Percentiles rank a stretch among this genome's conserved stretches.
Evolutionary conservation across 35 echinoderm and acorn worm species (phyloP).

Genomic region (Acanthaster planci): DNA sequence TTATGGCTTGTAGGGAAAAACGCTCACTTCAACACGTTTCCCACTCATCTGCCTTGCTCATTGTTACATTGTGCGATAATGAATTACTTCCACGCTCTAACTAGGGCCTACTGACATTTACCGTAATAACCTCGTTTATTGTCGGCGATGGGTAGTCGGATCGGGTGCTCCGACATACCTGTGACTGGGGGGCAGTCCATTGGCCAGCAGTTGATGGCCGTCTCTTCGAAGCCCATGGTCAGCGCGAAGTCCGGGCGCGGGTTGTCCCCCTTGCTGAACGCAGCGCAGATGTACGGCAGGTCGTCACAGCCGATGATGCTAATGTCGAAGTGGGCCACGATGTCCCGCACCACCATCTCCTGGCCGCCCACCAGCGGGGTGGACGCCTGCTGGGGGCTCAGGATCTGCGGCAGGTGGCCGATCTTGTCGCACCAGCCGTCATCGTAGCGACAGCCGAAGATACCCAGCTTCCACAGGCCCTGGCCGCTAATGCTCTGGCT

Average conservation of each 20-base stretch:
- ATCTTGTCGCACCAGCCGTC: slow-evolving; percentile 54
- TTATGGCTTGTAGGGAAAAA: too few species aligned
- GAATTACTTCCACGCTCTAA: too few species aligned
- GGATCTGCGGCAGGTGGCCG: slow-evolving; percentile 40
- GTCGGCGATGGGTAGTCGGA: too few species aligned
- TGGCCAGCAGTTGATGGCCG: neutral
- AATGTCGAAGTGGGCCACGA: slow-evolving; percentile 16
- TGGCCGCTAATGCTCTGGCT: neutral
- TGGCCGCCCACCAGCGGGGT: neutral
- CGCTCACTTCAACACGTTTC: too few species aligned
- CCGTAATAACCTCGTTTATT: too few species aligned
- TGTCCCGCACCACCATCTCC: neutral
- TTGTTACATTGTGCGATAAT: too few species aligned
- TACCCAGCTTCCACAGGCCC: slow-evolving; percentile 47
- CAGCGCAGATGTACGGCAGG: slow-evolving; percentile 64
- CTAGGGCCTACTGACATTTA: too few species aligned
- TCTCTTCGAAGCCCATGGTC: slow-evolving; percentile 17
- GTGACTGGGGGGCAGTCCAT: neutral
- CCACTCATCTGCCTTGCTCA: too few species aligned
- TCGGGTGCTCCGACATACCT: too few species aligned
- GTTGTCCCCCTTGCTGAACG: slow-evolving; percentile 68
- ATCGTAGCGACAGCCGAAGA: slow-evolving; percentile 43
- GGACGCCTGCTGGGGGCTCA: slow-evolving; percentile 22
- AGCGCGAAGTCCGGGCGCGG: slow-evolving; percentile 53
- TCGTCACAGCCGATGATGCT: slow-evolving; percentile 69